Conservation (phyloP, 2,888 invertebrate genomes). For the Amphipyra tragopoginis region DNA sequence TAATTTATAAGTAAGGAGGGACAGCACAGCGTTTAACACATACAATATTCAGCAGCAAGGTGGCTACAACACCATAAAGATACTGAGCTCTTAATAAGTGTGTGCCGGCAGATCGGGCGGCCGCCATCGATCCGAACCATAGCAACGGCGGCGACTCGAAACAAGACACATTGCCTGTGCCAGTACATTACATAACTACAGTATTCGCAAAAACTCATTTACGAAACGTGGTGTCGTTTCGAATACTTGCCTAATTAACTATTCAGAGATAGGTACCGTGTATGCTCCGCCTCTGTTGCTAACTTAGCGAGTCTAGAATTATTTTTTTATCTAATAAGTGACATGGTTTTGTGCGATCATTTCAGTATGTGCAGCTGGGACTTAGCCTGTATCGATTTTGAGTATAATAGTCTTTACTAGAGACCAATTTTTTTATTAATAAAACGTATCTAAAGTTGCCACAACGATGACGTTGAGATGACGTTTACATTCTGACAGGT, state of each 20-base stretch:
- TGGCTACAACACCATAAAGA: slow-evolving; percentile 31
- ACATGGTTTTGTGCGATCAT: slow-evolving; percentile 17
- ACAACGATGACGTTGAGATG: background rate
- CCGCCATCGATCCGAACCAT: slow-evolving; percentile 55
- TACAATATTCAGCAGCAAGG: slow-evolving; percentile 55
- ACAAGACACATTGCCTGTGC: slow-evolving; percentile 50
- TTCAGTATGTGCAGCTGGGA: slow-evolving; percentile 40
- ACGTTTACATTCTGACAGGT: slow-evolving; percentile 3
- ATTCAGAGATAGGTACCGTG: slow-evolving; percentile 63
- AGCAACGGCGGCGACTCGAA: slow-evolving; percentile 48
- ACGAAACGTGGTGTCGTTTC: slow-evolving; percentile 58
- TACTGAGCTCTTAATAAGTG: slow-evolving; percentile 54
- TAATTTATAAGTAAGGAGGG: slow-evolving; percentile 33
- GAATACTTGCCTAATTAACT: slow-evolving; percentile 64
- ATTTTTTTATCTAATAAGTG: slow-evolving; percentile 40
- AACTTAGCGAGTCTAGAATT: slow-evolving; percentile 26
- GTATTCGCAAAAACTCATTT: slow-evolving; percentile 66
- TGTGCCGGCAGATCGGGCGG: slow-evolving; percentile 52
- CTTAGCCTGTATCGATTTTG: slow-evolving; percentile 10
- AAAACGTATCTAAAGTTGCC: background rate
- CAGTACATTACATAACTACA: slow-evolving; percentile 56
- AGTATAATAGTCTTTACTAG: background rate
- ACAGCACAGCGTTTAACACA: slow-evolving; percentile 47
- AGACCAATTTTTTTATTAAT: background rate
- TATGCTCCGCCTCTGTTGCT: slow-evolving; percentile 16